Evolutionary conservation across 1,140 invertebrate species (phyloP).

Genomic region (Drosophila triauraria): DNA sequence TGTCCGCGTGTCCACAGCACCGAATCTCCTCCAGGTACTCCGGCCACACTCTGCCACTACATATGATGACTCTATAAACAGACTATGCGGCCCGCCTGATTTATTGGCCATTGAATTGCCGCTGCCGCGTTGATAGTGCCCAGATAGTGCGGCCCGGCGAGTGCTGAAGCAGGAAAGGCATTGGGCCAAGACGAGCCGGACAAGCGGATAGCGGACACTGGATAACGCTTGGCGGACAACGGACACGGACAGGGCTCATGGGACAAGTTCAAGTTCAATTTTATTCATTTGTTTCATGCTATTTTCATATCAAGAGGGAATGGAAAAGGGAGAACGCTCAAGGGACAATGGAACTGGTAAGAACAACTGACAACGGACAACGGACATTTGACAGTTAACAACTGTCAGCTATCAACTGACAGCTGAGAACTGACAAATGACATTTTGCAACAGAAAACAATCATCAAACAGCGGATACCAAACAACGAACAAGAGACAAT

Average conservation of each 20-base stretch:
- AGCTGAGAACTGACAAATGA: not conserved
- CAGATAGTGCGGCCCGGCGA: conserved; percentile 7
- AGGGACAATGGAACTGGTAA: not conserved
- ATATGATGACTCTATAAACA: conserved; percentile 11
- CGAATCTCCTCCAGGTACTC: conserved; percentile 9
- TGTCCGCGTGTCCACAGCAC: conserved; percentile 2
- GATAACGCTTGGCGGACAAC: not conserved
- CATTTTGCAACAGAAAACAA: too few relatives aligned
- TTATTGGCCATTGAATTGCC: conserved; percentile 61
- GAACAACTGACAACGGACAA: not conserved
- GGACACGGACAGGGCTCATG: not conserved
- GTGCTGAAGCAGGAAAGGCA: conserved; percentile 51
- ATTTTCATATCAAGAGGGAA: not conserved
- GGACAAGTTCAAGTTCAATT: conserved; percentile 33
- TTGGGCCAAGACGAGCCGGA: conserved; percentile 23
- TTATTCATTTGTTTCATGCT: not conserved
- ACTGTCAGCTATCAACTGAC: not conserved
- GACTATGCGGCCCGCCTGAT: conserved; percentile 46
- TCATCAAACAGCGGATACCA: too few relatives aligned
- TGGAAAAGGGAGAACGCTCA: too few relatives aligned
- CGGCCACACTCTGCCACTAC: conserved; percentile 1
- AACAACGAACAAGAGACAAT: too few relatives aligned
- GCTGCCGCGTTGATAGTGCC: conserved; percentile 24
- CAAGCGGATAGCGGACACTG: not conserved
- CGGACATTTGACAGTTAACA: not conserved